Base-by-base conservation (phyloP, 2,888 invertebrate species). In the Clostera curtula region DNA sequence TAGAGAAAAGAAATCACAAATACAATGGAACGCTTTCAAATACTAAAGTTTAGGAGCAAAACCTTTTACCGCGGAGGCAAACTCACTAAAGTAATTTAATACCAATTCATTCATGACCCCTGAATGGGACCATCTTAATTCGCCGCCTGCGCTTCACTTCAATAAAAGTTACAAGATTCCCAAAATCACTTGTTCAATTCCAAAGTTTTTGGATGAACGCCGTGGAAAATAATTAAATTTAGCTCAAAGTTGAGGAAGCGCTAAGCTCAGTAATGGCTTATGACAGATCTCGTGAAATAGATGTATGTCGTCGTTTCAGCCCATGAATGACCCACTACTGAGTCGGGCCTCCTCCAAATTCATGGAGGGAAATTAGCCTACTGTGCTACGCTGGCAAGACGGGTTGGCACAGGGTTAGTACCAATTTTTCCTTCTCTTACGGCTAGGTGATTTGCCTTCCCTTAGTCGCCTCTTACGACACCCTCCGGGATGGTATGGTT, bases 211-310 rank as follows among this genome's bases (percentile, higher is more conserved):
- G 44, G 45, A 56, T 50, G 49, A 43, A 41, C 43, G 41, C 43
- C 48, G 48, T 44, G 47, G 41, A 52, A 49, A 43, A 50, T 55
- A 56, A 62, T 61, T 58, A 49, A 57, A 54, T 57, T 47, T 44
- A 43, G 33, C 50, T 40, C 33, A 40, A 45, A 53, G 47, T 30
- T 13, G 26, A 30, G 36, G 41, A 38, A 41, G 30, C 39, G 29
- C 37, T 43, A 38, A 46, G 36, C 43, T 42, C 43, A 35, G 29
- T 41, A 40, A 49, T 46, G 37, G 31, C 33, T 41, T 39, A 31
- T 24, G 47, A 49, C 37, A 44, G 34, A 44, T 20, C 26, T n/a
- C n/a, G n/a, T n/a, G n/a, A n/a, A n/a, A n/a, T n/a, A n/a, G n/a
- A n/a, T n/a, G n/a, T n/a, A n/a, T n/a, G n/a, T n/a, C n/a, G n/a